phyloP scores from a whole-genome alignment of 2,888 invertebrate genomes.

The Schizotus pectinicornis region DNA sequence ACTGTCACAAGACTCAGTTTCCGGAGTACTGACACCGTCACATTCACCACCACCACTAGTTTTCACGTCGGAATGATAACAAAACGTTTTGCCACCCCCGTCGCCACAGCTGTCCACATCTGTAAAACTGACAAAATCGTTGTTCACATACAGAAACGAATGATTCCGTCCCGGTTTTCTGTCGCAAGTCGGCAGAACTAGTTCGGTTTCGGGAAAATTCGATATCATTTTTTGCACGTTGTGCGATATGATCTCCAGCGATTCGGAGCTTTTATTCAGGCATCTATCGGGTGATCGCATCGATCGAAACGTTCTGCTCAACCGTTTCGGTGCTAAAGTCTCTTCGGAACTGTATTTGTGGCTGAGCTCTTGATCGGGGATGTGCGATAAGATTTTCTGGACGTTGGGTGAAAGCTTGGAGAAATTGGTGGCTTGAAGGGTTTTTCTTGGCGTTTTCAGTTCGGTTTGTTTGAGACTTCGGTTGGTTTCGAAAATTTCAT shows the following conservation, averaged over 20 bases:
- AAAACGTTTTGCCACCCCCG: conserved; percentile 22
- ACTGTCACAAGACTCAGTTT: conserved; percentile 34
- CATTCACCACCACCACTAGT: conserved; percentile 16
- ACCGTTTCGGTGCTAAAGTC: conserved; percentile 37
- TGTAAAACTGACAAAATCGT: conserved; percentile 26
- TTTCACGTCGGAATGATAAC: conserved; percentile 30
- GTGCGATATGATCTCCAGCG: conserved; percentile 57
- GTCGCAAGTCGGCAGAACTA: conserved; percentile 51
- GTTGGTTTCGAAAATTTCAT: conserved; percentile 70
- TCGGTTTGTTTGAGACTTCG: conserved; percentile 34
- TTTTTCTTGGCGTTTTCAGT: conserved; percentile 44
- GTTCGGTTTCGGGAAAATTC: conserved; percentile 59
- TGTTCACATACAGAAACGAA: conserved; percentile 42
- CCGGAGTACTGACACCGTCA: conserved; percentile 24
- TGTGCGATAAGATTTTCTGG: conserved; percentile 67
- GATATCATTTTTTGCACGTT: conserved; percentile 64
- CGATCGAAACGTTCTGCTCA: conserved; percentile 32
- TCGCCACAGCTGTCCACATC: conserved; percentile 17
- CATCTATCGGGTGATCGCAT: conserved; percentile 39
- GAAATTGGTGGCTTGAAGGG: conserved; percentile 58
- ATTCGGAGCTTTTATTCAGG: conserved; percentile 50
- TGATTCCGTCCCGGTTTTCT: conserved; percentile 41
- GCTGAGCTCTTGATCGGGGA: conserved; percentile 56
- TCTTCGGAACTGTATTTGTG: conserved; percentile 55
- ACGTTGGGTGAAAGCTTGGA: conserved; percentile 67